Base-by-base conservation (phyloP, 2,888 invertebrate genomes). In the Sabatieria punctata region DNA sequence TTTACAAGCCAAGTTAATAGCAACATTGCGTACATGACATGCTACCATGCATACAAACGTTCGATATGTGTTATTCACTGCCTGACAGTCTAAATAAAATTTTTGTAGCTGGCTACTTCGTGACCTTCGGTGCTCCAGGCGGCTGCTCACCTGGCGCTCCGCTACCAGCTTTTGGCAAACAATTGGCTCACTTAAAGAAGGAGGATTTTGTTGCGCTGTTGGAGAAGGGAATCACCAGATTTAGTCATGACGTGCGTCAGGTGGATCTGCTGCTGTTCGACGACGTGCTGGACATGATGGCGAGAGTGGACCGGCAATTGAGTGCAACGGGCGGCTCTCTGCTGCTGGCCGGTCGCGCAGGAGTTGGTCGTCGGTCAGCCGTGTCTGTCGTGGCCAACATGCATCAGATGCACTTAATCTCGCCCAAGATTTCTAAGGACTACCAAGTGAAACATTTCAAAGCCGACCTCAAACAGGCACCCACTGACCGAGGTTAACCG, bases 281-380 rank as follows among this genome's bases (percentile, higher is more conserved):
- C 24, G 82, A 82, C 60, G 69, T 83, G 2, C 64, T 80, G 13
- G 70, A 77, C 42, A 68, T 77, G 54, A 75, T 78, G 37, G 73
- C 79, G 0, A 70, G 73, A 52, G 69, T 80, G 38, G 77, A 79
- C 49, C 73, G 79, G 49, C 72, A 75, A 1, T 63, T 82, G 33
- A 74, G 76, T 8, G 67, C 71, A 45, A 71, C 75, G 3, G 73
- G 75, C 13, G 79, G 79, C 0, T 75, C 79, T 27, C 61, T 78
- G n/a, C 71, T 81, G 35, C 68, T 82, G 52, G 76, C 80, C 53
- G 85, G 85, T 0, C 73, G 78, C 8, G 77, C 81, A 26, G 91
- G 88, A 38, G 76, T 77, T 42, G 85, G 89, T 0, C 74, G 88
- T 33, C 74, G 82, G 59, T 78, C 81, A 11, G 79, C 85, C 1